Conservation (phyloP, 2,888 invertebrate genomes). For the Baronia brevicornis region DNA sequence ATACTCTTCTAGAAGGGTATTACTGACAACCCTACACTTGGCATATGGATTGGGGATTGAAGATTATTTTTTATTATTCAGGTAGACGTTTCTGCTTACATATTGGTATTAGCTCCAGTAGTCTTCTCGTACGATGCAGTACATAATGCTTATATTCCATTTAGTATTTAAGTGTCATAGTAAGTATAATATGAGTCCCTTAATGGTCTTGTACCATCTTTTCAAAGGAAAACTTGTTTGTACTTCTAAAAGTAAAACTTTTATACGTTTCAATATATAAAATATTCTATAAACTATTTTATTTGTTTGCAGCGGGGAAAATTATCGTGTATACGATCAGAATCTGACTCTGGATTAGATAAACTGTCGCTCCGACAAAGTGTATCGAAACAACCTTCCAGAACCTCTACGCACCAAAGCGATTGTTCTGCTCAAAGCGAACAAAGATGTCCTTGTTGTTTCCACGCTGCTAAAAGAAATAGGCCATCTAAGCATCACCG, state of each 20-base stretch:
- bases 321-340: slow-evolving; percentile 62
- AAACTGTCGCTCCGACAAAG: slow-evolving; percentile 57
- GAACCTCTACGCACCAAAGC: slow-evolving; percentile 46
- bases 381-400: slow-evolving; percentile 54
- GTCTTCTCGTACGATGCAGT: too few relatives aligned
- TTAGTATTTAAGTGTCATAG: too few relatives aligned
- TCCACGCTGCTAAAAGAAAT: slow-evolving; percentile 43
- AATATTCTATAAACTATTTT: background rate
- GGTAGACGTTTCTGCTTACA: too few relatives aligned
- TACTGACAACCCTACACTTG: too few relatives aligned
- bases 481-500: slow-evolving; percentile 37
- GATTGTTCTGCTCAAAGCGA: slow-evolving; percentile 52
- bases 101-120: too few relatives aligned
- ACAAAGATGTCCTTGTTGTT: slow-evolving; percentile 64
- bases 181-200: too few relatives aligned
- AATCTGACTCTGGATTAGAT: slow-evolving; percentile 65
- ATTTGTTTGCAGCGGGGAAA: slow-evolving; percentile 48
- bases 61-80: too few relatives aligned
- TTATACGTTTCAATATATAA: background rate
- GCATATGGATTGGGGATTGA: too few relatives aligned
- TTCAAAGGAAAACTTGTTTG: too few relatives aligned
- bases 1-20: too few relatives aligned
- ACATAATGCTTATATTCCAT: too few relatives aligned
- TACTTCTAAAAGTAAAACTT: background rate
- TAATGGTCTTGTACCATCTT: too few relatives aligned